Percentiles rank a stretch among this genome's conserved stretches.
Conservation (phyloP, 2,888 invertebrate genomes). For the Melieria omissa region DNA sequence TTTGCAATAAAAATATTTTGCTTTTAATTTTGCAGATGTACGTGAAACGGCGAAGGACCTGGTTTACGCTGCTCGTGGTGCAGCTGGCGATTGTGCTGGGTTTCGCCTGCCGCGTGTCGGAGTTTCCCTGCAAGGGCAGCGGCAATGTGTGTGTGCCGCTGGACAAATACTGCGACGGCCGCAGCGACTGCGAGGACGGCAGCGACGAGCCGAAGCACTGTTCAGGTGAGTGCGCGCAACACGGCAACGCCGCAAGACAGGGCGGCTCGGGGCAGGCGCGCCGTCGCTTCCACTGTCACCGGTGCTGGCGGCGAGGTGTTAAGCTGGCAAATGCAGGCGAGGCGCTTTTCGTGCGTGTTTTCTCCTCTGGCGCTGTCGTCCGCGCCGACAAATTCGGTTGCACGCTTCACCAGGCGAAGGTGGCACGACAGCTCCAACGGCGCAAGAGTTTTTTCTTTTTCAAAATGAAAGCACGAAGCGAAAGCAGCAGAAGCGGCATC, state of each 20-base stretch:
- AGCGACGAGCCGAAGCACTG: constrained; percentile 87
- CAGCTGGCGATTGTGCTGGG: constrained; percentile 59
- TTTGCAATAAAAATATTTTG: constrained; percentile 6
- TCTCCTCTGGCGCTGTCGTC: too few species aligned
- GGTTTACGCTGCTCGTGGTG: constrained; percentile 63
- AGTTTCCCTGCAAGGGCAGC: constrained; percentile 79
- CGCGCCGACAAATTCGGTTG: too few species aligned
- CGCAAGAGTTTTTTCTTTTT: too few species aligned
- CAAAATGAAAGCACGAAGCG: neutral
- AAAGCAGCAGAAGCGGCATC: constrained; percentile 3
- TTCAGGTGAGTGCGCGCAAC: constrained; percentile 70
- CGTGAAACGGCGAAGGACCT: constrained; percentile 50
- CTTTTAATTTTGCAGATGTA: constrained; percentile 54
- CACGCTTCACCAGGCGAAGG: too few species aligned
- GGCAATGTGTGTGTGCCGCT: constrained; percentile 80
- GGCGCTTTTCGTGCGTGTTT: neutral
- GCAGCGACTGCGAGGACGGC: constrained; percentile 84
- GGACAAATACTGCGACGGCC: constrained; percentile 88
- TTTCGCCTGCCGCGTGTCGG: constrained; percentile 79
- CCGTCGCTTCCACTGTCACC: too few species aligned
- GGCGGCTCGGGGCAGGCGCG: too few species aligned
- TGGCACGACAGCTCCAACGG: too few species aligned
- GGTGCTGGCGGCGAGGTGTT: too few species aligned
- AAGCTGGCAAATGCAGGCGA: too few species aligned
- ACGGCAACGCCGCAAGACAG: too few species aligned